A percentile compares a stretch with the other conserved stretches of the same genome.
Evolutionary conservation across 2,797 vertebrate genomes (phyloP).

Genomic region (Carapus acus): DNA sequence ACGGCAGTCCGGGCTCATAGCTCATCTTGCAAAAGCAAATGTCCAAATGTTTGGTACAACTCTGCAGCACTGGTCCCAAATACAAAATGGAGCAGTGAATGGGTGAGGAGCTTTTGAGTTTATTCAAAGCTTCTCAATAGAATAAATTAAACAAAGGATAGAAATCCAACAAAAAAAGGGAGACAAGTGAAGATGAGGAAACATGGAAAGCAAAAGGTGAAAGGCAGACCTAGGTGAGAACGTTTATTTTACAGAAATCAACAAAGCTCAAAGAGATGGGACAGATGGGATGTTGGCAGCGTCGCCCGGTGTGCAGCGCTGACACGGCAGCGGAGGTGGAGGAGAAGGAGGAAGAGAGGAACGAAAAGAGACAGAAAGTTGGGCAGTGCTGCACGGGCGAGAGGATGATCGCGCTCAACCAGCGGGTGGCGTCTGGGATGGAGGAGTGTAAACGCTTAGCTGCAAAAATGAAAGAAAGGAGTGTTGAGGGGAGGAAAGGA

Average conservation of each 20-base stretch:
- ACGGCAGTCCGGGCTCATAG: too few relatives aligned
- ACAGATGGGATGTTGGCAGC: conserved; percentile 63
- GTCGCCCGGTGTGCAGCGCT: conserved; percentile 57
- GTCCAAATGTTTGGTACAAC: too few relatives aligned
- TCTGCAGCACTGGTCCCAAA: conserved; percentile 23
- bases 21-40: too few relatives aligned
- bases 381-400: conserved; percentile 73
- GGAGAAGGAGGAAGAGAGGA: conserved; percentile 62
- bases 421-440: conserved; percentile 72
- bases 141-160: conserved; percentile 64
- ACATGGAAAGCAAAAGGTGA: conserved; percentile 56
- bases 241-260: conserved; percentile 93
- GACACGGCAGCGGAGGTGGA: conserved; percentile 51
- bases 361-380: conserved; percentile 65
- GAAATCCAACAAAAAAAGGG: conserved; percentile 33
- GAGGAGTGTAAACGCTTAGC: conserved; percentile 86
- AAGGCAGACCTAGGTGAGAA: conserved; percentile 67
- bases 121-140: conserved; percentile 72
- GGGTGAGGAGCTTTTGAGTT: conserved; percentile 64
- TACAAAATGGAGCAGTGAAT: conserved; percentile 51
- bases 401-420: conserved; percentile 72
- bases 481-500: conserved; percentile 39
- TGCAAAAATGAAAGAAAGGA: conserved; percentile 64
- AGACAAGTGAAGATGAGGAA: conserved; percentile 58
- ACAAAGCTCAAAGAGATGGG: conserved; percentile 73